A percentile compares a stretch with the other conserved stretches of the same genome.
Conservation (phyloP, 2,888 invertebrate species). For the Phrixothrix hirtus region DNA sequence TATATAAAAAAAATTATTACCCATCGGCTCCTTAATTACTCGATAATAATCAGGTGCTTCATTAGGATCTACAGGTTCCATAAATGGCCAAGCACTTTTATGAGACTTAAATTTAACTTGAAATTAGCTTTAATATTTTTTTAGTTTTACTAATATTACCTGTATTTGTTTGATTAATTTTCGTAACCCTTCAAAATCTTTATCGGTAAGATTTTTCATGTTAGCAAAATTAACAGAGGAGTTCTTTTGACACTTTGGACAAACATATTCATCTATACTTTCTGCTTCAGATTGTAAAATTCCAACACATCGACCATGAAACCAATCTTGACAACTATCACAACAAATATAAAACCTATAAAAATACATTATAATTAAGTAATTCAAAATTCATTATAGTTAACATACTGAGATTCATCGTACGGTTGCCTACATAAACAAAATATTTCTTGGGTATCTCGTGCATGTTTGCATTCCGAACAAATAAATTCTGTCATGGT, state of each 20-base stretch:
- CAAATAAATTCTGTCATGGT: conserved; percentile 89
- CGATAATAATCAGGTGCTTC: conserved; percentile 97
- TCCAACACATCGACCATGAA: conserved; percentile 96
- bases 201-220: conserved; percentile 78
- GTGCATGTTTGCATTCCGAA: conserved; percentile 81
- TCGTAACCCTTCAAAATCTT: conserved; percentile 81
- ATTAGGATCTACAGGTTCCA: conserved; percentile 94
- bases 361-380: no score
- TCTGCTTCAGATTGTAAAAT: conserved; percentile 92
- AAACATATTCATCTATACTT: conserved; percentile 93
- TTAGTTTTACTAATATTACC: conserved; percentile 54
- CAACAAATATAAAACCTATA: conserved; percentile 97
- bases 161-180: conserved; percentile 88
- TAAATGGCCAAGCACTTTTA: conserved; percentile 97
- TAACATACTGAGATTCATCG: conserved; percentile 89
- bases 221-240: conserved; percentile 88
- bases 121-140: background rate
- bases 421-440: conserved; percentile 96
- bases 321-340: conserved; percentile 99
- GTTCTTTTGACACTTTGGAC: conserved; percentile 93
- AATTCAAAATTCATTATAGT: no score
- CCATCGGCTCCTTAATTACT: conserved; percentile 95
- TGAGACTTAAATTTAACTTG: conserved; percentile 65
- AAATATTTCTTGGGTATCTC: conserved; percentile 89
- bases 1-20: no score